These are phyloP conservation scores for Caenorhabditis sinica DNA, from an alignment of 2,888 invertebrate species.

Conservation along the genomic window DNA sequence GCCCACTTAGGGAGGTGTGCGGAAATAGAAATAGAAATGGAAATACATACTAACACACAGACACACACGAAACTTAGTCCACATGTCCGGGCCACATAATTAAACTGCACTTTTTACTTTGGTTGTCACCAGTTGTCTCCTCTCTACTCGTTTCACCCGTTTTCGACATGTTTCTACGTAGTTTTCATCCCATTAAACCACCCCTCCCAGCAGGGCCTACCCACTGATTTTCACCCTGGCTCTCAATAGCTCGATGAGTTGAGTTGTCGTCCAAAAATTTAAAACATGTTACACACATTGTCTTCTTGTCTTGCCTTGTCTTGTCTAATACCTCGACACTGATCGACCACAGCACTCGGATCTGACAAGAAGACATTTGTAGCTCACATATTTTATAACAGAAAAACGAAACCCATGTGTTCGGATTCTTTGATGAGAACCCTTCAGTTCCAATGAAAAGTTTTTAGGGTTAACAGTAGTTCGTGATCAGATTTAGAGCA, in stretches of 20 bases:
- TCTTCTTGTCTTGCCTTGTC: slow-evolving; percentile 53
- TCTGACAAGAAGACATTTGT: slow-evolving; percentile 39
- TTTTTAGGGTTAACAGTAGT: too few species aligned
- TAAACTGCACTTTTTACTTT: slow-evolving; percentile 63
- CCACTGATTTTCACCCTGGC: slow-evolving; percentile 18
- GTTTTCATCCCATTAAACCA: slow-evolving; percentile 38
- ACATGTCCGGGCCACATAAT: slow-evolving; percentile 43
- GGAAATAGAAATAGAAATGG: slow-evolving; percentile 33
- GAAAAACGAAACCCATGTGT: not conserved
- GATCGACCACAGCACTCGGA: slow-evolving; percentile 34
- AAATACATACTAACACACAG: slow-evolving; percentile 27
- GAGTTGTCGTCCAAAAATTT: slow-evolving; percentile 59
- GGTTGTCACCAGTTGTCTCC: slow-evolving; percentile 51
- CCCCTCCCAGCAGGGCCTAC: slow-evolving; percentile 2
- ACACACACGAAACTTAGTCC: slow-evolving; percentile 23
- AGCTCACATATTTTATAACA: slow-evolving; percentile 31
- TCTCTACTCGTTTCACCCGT: slow-evolving; percentile 9
- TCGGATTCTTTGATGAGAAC: slow-evolving; percentile 11
- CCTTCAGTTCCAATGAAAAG: too few species aligned
- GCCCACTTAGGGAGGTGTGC: slow-evolving; percentile 34
- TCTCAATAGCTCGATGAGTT: slow-evolving; percentile 43
- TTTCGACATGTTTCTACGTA: slow-evolving; percentile 27
- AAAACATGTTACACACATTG: slow-evolving; percentile 58
- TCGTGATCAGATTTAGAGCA: too few species aligned
- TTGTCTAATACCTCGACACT: slow-evolving; percentile 29